These are phyloP conservation scores for Malurus leucopterus DNA, from an alignment of 2,797 vertebrate species.

Conservation along the genomic window DNA sequence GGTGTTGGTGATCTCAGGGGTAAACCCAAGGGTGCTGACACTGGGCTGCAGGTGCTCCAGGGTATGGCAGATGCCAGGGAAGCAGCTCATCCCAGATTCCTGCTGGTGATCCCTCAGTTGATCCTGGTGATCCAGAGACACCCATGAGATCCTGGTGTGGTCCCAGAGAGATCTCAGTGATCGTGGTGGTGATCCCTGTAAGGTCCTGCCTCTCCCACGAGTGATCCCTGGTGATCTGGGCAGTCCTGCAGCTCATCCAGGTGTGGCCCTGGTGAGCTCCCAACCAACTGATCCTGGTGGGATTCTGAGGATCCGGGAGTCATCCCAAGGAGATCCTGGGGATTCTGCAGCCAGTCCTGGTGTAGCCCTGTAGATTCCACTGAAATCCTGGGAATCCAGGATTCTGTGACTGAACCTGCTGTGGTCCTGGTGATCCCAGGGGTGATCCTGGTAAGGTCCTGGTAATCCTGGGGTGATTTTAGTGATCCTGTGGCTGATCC, in stretches of 20 bases:
- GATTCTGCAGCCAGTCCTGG: neutral
- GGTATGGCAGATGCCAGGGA: neutral
- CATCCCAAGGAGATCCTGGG: neutral
- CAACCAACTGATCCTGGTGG: neutral
- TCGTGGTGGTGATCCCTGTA: neutral
- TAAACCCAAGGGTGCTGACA: neutral
- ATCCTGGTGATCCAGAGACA: neutral
- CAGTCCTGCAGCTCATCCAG: no score
- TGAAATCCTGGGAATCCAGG: neutral
- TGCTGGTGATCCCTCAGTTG: neutral
- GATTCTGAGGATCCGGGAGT: neutral
- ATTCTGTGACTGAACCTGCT: no score
- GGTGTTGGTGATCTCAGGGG: neutral
- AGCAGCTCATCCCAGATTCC: neutral
- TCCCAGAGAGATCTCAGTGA: neutral
- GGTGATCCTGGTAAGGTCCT: neutral
- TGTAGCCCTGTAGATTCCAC: neutral
- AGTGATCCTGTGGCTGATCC: neutral
- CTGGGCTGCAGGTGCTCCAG: rapidly evolving
- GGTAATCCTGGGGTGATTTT: neutral
- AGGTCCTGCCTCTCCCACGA: neutral
- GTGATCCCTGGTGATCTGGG: neutral
- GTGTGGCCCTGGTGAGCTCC: neutral
- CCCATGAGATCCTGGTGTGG: neutral
- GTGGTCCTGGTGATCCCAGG: neutral